A percentile compares a stretch with the other conserved stretches of the same genome.
Evolutionary conservation across 2,888 invertebrate species (phyloP).

Genomic region (Oscheius sp.): DNA sequence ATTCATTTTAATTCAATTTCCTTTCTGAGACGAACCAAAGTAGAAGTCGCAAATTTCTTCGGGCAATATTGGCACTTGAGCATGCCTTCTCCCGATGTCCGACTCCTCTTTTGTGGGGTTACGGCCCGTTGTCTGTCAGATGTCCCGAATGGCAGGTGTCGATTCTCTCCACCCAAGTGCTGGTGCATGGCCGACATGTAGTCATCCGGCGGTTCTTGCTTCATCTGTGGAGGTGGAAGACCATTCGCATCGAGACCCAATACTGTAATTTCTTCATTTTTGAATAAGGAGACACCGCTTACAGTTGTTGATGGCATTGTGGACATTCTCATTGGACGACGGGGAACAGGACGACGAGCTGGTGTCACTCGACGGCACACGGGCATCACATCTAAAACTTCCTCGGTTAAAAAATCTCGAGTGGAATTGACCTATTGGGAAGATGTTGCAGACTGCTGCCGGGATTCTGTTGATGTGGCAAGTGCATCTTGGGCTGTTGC

Average conservation of each 20-base stretch:
- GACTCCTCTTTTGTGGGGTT: constrained; percentile 36
- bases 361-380: constrained; percentile 30
- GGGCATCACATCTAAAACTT: constrained; percentile 10
- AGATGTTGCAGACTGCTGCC: constrained; percentile 17
- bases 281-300: not conserved
- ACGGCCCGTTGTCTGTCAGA: not conserved
- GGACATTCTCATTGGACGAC: constrained; percentile 25
- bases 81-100: constrained; percentile 51
- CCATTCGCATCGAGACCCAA: not conserved
- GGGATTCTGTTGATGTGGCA: constrained; percentile 25
- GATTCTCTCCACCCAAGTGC: not conserved
- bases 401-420: not conserved
- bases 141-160: not conserved
- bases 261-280: not conserved
- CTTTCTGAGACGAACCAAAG: constrained; percentile 39
- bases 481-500: constrained; percentile 25
- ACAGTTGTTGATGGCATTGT: constrained; percentile 16
- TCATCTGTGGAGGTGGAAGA: not conserved
- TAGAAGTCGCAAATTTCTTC: constrained; percentile 58
- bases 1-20: not conserved
- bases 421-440: constrained; percentile 4
- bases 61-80: constrained; percentile 69
- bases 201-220: constrained; percentile 31
- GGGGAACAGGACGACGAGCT: constrained; percentile 32
- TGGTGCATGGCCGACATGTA: constrained; percentile 27